Evolutionary conservation across 2,888 invertebrate genomes (phyloP).

Genomic region (Strigamia crassipes): DNA sequence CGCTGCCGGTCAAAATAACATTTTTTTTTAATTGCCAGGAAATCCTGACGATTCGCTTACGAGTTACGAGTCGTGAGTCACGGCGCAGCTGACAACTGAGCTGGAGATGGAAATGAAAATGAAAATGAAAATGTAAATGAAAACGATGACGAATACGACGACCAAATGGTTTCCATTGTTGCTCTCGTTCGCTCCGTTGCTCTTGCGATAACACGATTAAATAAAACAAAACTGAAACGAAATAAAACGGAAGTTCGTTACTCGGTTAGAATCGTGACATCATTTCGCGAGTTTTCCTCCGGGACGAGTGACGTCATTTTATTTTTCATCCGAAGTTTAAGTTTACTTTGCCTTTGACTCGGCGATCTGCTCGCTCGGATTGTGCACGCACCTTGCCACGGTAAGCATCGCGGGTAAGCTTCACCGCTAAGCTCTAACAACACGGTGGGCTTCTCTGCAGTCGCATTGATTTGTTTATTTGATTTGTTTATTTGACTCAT

Average conservation of each 20-base stretch:
- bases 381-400: not conserved
- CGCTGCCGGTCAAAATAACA: not conserved
- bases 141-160: no score
- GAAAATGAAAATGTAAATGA: no score
- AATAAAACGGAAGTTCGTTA: not conserved
- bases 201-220: not conserved
- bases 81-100: no score
- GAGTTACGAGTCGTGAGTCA: not conserved
- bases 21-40: conserved; percentile 20
- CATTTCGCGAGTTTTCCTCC: not conserved
- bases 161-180: no score
- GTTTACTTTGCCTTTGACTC: not conserved
- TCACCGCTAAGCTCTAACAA: no score
- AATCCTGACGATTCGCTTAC: not conserved
- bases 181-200: not conserved
- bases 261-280: not conserved
- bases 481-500: no score
- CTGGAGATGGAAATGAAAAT: no score
- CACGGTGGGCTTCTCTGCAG: not conserved
- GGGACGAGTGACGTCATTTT: not conserved
- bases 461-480: no score
- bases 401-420: no score
- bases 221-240: no score
- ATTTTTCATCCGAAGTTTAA: not conserved
- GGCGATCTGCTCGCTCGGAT: not conserved